Conservation (phyloP, 2,113 vertebrate genomes). For the Cyrtonyx montezumae region DNA sequence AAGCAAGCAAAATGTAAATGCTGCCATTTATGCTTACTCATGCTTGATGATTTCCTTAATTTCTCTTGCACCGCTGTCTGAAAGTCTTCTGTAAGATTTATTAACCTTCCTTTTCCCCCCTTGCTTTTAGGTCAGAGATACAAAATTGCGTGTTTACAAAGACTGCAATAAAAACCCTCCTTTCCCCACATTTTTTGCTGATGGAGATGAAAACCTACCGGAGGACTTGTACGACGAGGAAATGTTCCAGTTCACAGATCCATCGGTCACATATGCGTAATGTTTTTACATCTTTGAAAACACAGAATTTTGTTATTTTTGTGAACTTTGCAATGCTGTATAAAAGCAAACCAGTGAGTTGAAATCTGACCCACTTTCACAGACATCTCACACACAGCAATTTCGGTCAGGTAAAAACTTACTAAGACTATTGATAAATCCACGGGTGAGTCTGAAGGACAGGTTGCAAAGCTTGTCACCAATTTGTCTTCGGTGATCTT, state of each 20-base stretch:
- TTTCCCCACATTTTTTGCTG: conserved; percentile 93
- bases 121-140: conserved; percentile 84
- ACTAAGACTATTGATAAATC: neutral
- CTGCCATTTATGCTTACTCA: neutral
- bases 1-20: neutral
- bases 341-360: neutral
- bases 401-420: neutral
- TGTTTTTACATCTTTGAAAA: neutral
- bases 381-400: neutral
- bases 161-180: conserved; percentile 81
- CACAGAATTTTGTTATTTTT: neutral
- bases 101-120: neutral
- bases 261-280: conserved; percentile 79
- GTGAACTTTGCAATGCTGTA: neutral
- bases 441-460: neutral
- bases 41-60: neutral
- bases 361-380: neutral
- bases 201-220: conserved; percentile 86
- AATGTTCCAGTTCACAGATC: conserved; percentile 85
- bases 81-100: neutral
- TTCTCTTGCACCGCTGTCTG: neutral
- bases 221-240: conserved; percentile 90
- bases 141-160: conserved; percentile 74
- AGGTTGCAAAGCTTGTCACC: neutral
- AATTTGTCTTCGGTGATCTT: neutral